Evolutionary conservation across 2,888 invertebrate genomes (phyloP).

Genomic region (Hirtodrosophila trivittata): DNA sequence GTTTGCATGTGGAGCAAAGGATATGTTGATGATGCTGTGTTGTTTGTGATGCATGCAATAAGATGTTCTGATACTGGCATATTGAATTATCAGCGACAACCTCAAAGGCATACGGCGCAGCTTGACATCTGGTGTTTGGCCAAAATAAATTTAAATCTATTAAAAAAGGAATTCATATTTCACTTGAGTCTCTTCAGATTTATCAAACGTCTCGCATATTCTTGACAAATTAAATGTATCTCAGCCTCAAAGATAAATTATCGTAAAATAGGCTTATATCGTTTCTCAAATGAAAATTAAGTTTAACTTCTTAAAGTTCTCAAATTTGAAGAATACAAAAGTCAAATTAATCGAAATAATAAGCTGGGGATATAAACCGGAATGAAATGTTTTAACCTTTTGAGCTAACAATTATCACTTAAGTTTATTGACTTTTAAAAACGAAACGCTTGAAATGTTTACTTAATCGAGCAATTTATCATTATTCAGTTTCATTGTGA

Average conservation of each 20-base stretch:
- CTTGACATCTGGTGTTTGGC: background rate
- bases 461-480: background rate
- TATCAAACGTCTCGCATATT: too few species aligned
- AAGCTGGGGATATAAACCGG: too few species aligned
- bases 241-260: too few species aligned
- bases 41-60: slow-evolving; percentile 47
- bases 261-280: too few species aligned
- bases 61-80: slow-evolving; percentile 33
- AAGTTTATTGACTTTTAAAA: too few species aligned
- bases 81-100: slow-evolving; percentile 35
- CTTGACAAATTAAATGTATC: too few species aligned
- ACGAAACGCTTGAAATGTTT: background rate
- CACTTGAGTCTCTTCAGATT: background rate
- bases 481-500: background rate
- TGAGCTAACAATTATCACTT: too few species aligned
- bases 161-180: background rate
- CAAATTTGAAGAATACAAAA: too few species aligned
- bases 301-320: too few species aligned
- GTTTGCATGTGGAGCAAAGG: slow-evolving; percentile 41
- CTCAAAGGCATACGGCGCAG: background rate
- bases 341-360: too few species aligned
- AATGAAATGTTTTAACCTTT: too few species aligned
- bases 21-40: slow-evolving; percentile 36
- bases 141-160: background rate
- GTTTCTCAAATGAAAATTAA: too few species aligned